A percentile compares a stretch with the other conserved stretches of the same genome.
phyloP scores from a whole-genome alignment of 1,140 invertebrate species.

The Bombus waltoni region DNA sequence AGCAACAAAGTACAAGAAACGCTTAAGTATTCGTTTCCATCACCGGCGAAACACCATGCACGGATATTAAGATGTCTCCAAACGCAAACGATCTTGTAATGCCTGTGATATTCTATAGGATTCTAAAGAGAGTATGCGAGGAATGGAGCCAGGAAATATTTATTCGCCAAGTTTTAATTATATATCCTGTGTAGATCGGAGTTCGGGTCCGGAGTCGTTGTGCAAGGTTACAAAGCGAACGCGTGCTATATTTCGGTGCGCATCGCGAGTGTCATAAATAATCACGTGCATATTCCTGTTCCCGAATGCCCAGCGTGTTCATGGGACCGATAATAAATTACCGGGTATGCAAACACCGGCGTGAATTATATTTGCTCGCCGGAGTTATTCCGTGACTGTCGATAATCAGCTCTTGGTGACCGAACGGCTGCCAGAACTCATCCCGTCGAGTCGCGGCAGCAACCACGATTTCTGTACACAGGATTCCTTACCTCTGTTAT shows the following conservation, averaged over 20 bases:
- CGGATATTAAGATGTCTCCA: background rate
- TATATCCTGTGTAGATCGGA: background rate
- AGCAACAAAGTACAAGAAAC: no score
- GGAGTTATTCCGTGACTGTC: conserved; percentile 42
- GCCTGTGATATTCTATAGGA: background rate
- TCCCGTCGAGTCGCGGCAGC: background rate
- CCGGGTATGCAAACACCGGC: conserved; percentile 21
- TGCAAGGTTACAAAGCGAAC: background rate
- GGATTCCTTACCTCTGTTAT: background rate
- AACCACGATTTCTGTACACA: background rate
- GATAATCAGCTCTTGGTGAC: conserved; percentile 45
- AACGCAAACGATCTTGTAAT: background rate
- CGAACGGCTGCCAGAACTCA: conserved; percentile 17
- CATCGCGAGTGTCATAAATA: conserved; percentile 29
- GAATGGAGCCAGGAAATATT: background rate
- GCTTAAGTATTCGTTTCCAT: background rate
- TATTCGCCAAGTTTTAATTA: background rate
- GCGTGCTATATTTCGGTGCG: conserved; percentile 22
- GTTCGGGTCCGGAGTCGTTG: background rate
- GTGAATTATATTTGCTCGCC: conserved; percentile 45
- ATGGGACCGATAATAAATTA: conserved; percentile 42
- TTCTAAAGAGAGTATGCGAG: no score
- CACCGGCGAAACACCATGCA: no score
- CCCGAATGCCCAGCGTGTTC: conserved; percentile 17
- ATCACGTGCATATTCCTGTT: conserved; percentile 12